Conservation (phyloP, 2,797 vertebrate genomes). For the Poecilia velifera region DNA sequence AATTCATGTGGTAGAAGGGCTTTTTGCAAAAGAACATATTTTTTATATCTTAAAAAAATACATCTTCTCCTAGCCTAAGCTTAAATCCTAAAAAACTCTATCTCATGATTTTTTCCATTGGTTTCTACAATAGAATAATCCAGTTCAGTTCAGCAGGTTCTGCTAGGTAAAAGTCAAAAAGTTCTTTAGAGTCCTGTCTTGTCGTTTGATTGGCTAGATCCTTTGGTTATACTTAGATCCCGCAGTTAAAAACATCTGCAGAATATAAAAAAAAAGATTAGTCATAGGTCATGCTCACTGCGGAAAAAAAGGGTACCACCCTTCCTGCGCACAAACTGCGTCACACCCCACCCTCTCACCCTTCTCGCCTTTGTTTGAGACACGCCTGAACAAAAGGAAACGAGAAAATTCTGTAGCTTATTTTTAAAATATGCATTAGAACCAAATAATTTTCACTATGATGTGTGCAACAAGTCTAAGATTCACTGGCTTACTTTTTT, state of each 20-base stretch:
- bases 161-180: constrained; percentile 22
- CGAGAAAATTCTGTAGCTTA: background rate
- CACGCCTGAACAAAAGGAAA: constrained; percentile 4
- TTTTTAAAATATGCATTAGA: constrained; percentile 11
- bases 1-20: background rate
- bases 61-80: background rate
- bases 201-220: constrained; percentile 18
- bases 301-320: constrained; percentile 81
- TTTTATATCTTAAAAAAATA: background rate
- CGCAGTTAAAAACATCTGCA: constrained; percentile 61
- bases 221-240: constrained; percentile 24
- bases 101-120: constrained; percentile 14
- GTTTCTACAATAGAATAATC: constrained; percentile 19
- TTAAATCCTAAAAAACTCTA: constrained; percentile 16
- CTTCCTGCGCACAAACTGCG: constrained; percentile 84
- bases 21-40: constrained; percentile 5
- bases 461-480: constrained; percentile 17
- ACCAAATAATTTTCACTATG: constrained; percentile 24
- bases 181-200: constrained; percentile 19
- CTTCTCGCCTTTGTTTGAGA: constrained; percentile 20
- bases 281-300: constrained; percentile 81
- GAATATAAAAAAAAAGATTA: constrained; percentile 68
- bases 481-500: constrained; percentile 35
- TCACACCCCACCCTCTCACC: constrained; percentile 80
- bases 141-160: background rate